Evolutionary conservation across 2,113 vertebrate species (phyloP), one percentile per base, ranked within the genome.

Genomic region (Sakesphorus luctuosus): DNA sequence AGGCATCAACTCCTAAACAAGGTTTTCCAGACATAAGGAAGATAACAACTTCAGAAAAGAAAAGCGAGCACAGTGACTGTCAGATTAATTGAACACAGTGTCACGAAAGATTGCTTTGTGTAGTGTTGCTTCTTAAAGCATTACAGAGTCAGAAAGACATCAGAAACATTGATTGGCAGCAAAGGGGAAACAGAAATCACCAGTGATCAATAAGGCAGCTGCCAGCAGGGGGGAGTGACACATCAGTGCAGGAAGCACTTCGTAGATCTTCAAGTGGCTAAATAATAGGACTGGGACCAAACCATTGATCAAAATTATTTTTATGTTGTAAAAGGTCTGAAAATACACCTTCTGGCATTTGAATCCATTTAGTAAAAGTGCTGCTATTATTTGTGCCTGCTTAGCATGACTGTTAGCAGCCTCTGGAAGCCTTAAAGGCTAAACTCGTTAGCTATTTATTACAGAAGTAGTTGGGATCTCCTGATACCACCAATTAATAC

Each of bases 41-140:
- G 89, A 90, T 87, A 94, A 93, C 78, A 80, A 90, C 78, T 96
- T 97, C 35, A 82, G 93, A 83, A 91, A 92, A 82, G 95, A 75
- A 90, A 96, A 95, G 79, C 18, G 15, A 96, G 94, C 84, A 89
- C 91, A 87, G 61, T 78, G 89, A 84, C 95, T 96, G 96, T 94
- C 95, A 96, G 83, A 96, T 91, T 96, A 95, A 96, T 96, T 96
- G 93, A 97, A 95, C 91, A 87, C 80, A 87, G 78, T 86, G 94
- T 87, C 93, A 87, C 84, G 78, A 74, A 90, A 78, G 87, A 95
- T 84, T 87, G 79, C 76, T 90, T 90, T 91, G 72, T 96, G 92
- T 96, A 74, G 44, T 49, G 40, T 71, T 87, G 63, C 91, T 94
- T 94, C 94, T 89, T 94, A 81, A 87, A 90, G 90, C 77, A 53